phyloP scores from a whole-genome alignment of 2,113 vertebrate species.

The Lepidothrix coronata region DNA sequence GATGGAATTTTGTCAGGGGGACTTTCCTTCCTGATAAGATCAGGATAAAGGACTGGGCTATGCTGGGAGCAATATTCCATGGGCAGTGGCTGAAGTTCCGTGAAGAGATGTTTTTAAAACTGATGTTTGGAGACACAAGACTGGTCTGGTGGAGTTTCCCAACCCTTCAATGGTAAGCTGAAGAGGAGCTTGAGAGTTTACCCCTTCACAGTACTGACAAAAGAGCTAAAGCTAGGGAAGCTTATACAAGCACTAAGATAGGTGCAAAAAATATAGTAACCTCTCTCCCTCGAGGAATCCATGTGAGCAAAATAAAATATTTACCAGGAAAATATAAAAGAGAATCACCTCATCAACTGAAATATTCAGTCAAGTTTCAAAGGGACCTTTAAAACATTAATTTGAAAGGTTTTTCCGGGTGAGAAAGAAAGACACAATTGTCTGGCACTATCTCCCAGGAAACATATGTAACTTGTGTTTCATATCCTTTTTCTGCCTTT shows the following conservation, averaged over 20 bases:
- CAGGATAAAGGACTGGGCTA: not conserved
- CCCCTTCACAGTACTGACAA: not conserved
- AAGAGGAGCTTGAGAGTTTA: not conserved
- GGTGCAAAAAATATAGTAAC: not conserved
- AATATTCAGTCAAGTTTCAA: conserved; percentile 34
- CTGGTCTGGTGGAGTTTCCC: not conserved
- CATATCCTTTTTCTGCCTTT: not conserved
- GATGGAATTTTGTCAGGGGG: not conserved
- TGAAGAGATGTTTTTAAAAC: not conserved
- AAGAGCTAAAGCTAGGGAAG: not conserved
- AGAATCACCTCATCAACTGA: conserved; percentile 7
- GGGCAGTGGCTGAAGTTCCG: not conserved
- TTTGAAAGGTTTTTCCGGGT: conserved; percentile 1
- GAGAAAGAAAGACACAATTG: not conserved
- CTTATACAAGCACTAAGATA: not conserved
- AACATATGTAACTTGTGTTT: not conserved
- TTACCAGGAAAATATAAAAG: conserved; percentile 25
- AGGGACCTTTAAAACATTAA: conserved; percentile 44
- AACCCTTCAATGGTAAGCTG: not conserved
- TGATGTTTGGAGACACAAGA: not conserved
- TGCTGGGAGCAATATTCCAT: not conserved
- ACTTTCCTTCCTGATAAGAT: not conserved
- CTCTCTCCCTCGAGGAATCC: not conserved
- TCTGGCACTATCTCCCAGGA: not conserved
- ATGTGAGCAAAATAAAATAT: conserved; percentile 45